Base-by-base conservation (phyloP, 2,113 vertebrate species). In the Silurus meridionalis region DNA sequence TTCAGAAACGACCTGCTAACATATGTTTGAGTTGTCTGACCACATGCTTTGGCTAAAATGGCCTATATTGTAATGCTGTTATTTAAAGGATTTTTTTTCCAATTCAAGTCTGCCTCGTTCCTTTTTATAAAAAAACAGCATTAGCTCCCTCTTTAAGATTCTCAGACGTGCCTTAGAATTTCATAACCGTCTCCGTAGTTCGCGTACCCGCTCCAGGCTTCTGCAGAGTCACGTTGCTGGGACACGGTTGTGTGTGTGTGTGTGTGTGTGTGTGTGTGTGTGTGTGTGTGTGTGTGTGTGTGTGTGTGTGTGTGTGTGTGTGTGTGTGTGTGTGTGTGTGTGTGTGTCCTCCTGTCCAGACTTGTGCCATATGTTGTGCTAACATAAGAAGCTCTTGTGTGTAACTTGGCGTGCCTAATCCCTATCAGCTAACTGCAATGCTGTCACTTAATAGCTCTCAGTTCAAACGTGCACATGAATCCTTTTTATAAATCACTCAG, bases 331-430 rank as follows among this genome's bases (percentile, higher is more conserved):
- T 66, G 85, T 84, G 82, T 46, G 80, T 80, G 25, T 85, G 86
- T 91, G 64, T 92, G 91, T 84, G 85, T 89, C 48, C 85, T 89
- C 92, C 71, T 93, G 93, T 93, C 90, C 90, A 89, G 92, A 91
- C 93, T 86, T 94, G 92, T 90, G 89, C 89, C 87, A 90, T 90
- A 88, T 90, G 89, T 84, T 91, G 66, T 85, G 82, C 85, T 71
- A 86, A 83, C 66, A 5, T 86, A 64, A 85, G 60, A 57, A 80
- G 82, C 86, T 81, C 85, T 61, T 86, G 81, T n/a, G 19, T 78
- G 83, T 84, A 84, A 74, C 88, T 66, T 66, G 60, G 72, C 15
- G 14, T 85, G 4, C 19, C 81, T 90, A 88, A 89, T 88, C 81
- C 87, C 15, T 55, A 66, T 66, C 48, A 63, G 67, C 55, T 23